Evolutionary conservation across 1,140 invertebrate genomes (phyloP).

Genomic region (Caerostris darwini): DNA sequence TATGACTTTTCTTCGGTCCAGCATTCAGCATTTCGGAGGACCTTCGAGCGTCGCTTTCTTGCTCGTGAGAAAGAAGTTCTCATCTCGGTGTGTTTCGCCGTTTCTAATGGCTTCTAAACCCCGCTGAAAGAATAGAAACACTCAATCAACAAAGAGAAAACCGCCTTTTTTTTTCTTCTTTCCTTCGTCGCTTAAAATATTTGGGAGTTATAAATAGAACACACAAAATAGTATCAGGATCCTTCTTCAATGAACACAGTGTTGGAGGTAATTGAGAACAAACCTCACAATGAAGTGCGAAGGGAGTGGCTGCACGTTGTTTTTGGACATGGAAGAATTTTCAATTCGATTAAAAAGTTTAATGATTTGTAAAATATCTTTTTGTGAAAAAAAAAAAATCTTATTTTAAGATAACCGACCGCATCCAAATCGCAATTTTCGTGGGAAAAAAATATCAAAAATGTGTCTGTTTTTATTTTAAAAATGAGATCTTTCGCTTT

Average conservation of each 20-base stretch:
- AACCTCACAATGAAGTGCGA: not conserved
- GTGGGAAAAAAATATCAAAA: too few relatives aligned
- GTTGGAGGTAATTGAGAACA: not conserved
- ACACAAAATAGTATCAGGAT: not conserved
- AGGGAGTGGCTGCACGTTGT: not conserved
- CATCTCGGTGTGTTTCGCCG: not conserved
- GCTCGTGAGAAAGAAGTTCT: not conserved
- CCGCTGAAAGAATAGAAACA: slow-evolving; percentile 23
- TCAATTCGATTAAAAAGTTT: not conserved
- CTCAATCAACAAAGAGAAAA: slow-evolving; percentile 10
- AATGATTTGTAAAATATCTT: not conserved
- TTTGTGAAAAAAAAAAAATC: too few relatives aligned
- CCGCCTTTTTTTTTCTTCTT: not conserved
- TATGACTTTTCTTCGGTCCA: too few relatives aligned
- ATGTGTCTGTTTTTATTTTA: too few relatives aligned
- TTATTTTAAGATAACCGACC: too few relatives aligned
- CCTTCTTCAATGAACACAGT: slow-evolving; percentile 7
- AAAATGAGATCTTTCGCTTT: too few relatives aligned
- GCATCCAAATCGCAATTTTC: too few relatives aligned
- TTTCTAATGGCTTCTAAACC: not conserved
- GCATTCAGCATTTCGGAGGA: not conserved
- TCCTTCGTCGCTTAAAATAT: slow-evolving; percentile 8
- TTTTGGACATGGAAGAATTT: not conserved
- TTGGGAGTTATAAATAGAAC: not conserved
- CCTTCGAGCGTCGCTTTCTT: not conserved